These are phyloP conservation scores for Leucozona laternaria DNA, from an alignment of 2,888 invertebrate species.

Conservation along the genomic window DNA sequence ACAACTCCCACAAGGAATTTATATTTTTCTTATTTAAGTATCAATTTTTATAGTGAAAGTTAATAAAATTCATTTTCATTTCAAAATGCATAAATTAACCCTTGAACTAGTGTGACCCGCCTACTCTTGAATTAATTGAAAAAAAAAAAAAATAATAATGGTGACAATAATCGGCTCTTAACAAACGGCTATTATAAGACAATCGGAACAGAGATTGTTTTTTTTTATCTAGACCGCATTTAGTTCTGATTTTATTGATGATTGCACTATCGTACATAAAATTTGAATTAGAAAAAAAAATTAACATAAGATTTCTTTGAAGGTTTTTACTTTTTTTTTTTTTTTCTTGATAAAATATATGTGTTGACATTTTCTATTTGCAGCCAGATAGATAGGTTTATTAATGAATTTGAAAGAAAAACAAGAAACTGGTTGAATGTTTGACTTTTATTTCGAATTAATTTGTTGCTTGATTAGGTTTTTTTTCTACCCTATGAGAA, in stretches of 20 bases:
- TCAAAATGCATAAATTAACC: slow-evolving; percentile 26
- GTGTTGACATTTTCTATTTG: slow-evolving; percentile 29
- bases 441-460: slow-evolving; percentile 1
- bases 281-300: neutral
- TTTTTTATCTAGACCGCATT: slow-evolving; percentile 2
- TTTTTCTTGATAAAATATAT: neutral
- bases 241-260: slow-evolving; percentile 24
- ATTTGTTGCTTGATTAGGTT: neutral
- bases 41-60: slow-evolving; percentile 28
- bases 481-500: neutral
- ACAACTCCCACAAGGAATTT: neutral
- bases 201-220: neutral
- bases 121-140: neutral
- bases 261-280: slow-evolving; percentile 8
- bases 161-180: slow-evolving; percentile 15
- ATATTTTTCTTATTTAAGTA: neutral
- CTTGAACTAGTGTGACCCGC: slow-evolving; percentile 10
- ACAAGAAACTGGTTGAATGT: slow-evolving; percentile 5
- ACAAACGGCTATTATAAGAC: slow-evolving; percentile 3
- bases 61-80: slow-evolving; percentile 39
- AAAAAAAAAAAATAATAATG: neutral
- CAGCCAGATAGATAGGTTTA: neutral
- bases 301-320: slow-evolving; percentile 6
- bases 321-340: neutral
- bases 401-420: neutral